Percentiles rank a stretch among this genome's conserved stretches.
phyloP scores from a whole-genome alignment of 64 coral and sea anemone species.

The Actinia tenebrosa region DNA sequence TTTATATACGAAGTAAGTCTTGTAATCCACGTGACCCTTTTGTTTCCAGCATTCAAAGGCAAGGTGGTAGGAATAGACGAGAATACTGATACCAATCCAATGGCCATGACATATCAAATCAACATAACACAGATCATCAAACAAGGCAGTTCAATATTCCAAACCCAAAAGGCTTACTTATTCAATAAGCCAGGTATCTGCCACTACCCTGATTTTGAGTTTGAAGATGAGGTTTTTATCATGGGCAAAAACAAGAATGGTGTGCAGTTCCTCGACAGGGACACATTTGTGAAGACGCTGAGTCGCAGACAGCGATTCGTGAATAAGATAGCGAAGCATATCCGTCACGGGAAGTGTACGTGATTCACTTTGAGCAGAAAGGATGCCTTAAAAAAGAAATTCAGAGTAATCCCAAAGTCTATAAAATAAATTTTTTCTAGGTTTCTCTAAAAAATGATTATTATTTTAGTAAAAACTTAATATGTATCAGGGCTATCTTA shows the following conservation, averaged over 20 bases:
- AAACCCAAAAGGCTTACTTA: not conserved
- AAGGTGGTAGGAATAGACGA: slow-evolving; percentile 63
- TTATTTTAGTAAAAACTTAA: too few species aligned
- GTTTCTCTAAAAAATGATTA: too few species aligned
- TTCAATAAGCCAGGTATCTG: slow-evolving; percentile 52
- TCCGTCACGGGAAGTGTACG: not conserved
- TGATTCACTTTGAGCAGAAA: not conserved
- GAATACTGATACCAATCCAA: not conserved
- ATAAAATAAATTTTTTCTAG: too few species aligned
- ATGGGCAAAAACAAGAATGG: slow-evolving; percentile 47
- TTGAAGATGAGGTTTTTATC: slow-evolving; percentile 46
- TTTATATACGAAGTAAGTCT: not conserved
- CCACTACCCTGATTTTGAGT: slow-evolving; percentile 46
- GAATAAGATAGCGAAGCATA: not conserved
- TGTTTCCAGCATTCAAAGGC: slow-evolving; percentile 55
- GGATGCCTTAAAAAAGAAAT: too few species aligned
- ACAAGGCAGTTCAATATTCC: slow-evolving; percentile 40
- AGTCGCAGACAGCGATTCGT: not conserved
- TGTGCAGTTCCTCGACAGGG: not conserved
- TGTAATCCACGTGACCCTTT: not conserved
- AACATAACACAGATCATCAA: slow-evolving; percentile 39
- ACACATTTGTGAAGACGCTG: not conserved
- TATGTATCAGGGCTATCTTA: too few species aligned
- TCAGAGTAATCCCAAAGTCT: too few species aligned
- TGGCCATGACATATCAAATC: slow-evolving; percentile 34